Percentiles rank a stretch among this genome's conserved stretches.
These are phyloP conservation scores for Cecropterus lyciades DNA, from an alignment of 1,140 invertebrate species.

Conservation along the genomic window DNA sequence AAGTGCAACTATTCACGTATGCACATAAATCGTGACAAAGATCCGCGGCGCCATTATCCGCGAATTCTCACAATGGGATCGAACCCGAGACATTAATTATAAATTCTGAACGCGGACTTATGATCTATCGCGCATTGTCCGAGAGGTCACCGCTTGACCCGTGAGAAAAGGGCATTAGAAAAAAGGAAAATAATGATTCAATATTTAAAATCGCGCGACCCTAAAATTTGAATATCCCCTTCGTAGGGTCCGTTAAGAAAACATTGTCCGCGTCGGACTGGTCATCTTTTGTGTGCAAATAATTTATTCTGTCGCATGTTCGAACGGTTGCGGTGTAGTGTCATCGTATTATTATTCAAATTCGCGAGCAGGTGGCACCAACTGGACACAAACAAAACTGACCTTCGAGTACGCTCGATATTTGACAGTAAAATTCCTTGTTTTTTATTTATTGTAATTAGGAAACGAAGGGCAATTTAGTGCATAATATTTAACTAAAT, in stretches of 20 bases:
- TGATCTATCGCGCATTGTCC: conserved; percentile 69
- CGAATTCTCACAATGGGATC: conserved; percentile 68
- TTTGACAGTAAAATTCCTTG: neutral
- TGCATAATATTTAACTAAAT: too few relatives aligned
- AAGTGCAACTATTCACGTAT: conserved; percentile 60
- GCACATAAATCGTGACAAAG: conserved; percentile 65
- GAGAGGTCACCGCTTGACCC: conserved; percentile 78
- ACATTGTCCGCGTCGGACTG: conserved; percentile 64
- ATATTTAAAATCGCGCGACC: conserved; percentile 75
- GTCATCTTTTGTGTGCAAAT: conserved; percentile 68
- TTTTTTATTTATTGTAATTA: neutral
- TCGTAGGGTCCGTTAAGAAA: conserved; percentile 68
- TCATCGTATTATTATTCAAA: conserved; percentile 74
- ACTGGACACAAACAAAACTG: conserved; percentile 63
- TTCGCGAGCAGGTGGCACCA: conserved; percentile 59
- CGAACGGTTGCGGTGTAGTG: conserved; percentile 47
- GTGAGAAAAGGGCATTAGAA: conserved; percentile 68
- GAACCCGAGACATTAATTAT: conserved; percentile 74
- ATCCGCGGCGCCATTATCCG: conserved; percentile 65
- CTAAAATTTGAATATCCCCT: conserved; percentile 82
- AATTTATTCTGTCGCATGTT: conserved; percentile 74
- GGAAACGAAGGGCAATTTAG: too few relatives aligned
- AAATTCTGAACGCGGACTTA: conserved; percentile 67
- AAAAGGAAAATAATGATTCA: conserved; percentile 62
- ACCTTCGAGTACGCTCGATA: conserved; percentile 52